Evolutionary conservation across 2,888 invertebrate genomes (phyloP).

Genomic region (Thereva nobilitata): DNA sequence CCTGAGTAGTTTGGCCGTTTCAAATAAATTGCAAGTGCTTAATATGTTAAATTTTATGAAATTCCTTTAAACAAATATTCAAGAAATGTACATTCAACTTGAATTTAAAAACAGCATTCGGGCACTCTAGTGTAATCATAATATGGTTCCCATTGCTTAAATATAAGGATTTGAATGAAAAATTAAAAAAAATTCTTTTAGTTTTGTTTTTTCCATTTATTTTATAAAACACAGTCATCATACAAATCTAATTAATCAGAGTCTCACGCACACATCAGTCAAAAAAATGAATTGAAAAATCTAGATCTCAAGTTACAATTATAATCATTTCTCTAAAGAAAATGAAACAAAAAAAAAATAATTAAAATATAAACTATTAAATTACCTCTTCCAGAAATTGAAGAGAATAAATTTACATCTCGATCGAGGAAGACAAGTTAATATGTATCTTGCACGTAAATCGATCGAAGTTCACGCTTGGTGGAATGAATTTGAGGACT

Average conservation of each 20-base stretch:
- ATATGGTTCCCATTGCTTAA: too few relatives aligned
- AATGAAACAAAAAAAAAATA: constrained; percentile 18
- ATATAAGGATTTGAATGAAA: too few relatives aligned
- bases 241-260: constrained; percentile 30
- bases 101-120: too few relatives aligned
- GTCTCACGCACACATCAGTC: constrained; percentile 38
- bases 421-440: constrained; percentile 10
- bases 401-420: constrained; percentile 19
- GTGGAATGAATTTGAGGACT: constrained; percentile 20
- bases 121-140: too few relatives aligned
- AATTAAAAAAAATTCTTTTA: too few relatives aligned
- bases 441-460: neutral
- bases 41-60: too few relatives aligned
- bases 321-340: constrained; percentile 20
- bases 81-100: too few relatives aligned
- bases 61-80: too few relatives aligned
- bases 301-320: constrained; percentile 29
- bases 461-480: neutral
- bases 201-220: constrained; percentile 6
- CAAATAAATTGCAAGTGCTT: too few relatives aligned
- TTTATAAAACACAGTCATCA: constrained; percentile 40
- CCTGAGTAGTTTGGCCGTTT: too few relatives aligned
- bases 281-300: constrained; percentile 35
- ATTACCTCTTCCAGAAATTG: constrained; percentile 33
- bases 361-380: constrained; percentile 9